A percentile compares a stretch with the other conserved stretches of the same genome.
Evolutionary conservation across 1,140 invertebrate genomes (phyloP).

Genomic region (Eupeodes corollae): DNA sequence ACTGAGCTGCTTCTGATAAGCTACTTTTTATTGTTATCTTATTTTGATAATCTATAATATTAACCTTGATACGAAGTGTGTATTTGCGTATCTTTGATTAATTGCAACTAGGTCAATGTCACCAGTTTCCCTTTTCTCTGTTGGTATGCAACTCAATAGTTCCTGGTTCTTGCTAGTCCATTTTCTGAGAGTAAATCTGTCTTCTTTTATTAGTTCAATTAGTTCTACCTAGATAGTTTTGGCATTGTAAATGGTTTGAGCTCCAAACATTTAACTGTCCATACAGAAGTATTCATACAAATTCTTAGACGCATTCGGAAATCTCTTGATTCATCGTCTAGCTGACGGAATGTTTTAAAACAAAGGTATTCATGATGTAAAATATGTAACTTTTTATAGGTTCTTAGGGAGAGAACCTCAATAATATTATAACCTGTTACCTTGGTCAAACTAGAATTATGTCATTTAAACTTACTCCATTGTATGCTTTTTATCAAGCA

Average conservation of each 20-base stretch:
- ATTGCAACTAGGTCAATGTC: too few species aligned
- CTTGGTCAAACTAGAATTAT: constrained; percentile 21
- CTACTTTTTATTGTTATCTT: too few species aligned
- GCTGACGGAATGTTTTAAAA: constrained; percentile 15
- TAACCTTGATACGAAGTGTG: too few species aligned
- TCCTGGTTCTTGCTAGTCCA: constrained; percentile 17
- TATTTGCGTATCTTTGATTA: too few species aligned
- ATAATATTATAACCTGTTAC: constrained; percentile 29
- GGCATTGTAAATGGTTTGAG: constrained; percentile 11
- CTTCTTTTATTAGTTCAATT: constrained; percentile 14
- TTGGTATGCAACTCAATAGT: constrained; percentile 1
- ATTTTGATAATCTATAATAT: too few species aligned
- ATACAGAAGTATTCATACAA: constrained; percentile 31
- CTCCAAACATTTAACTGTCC: constrained; percentile 32
- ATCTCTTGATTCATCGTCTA: constrained; percentile 21
- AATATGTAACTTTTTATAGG: constrained; percentile 26
- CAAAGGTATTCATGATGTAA: constrained; percentile 18
- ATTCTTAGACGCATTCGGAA: constrained; percentile 15
- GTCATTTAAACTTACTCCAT: constrained; percentile 21
- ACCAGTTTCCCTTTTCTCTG: not conserved
- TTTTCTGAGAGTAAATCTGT: constrained; percentile 35
- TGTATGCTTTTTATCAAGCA: constrained; percentile 9
- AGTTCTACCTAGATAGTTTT: constrained; percentile 5
- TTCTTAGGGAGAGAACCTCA: constrained; percentile 17
- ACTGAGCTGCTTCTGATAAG: too few species aligned